Evolutionary conservation across 37 sponge, comb jelly and placozoan species (phyloP), one percentile per base, ranked within the genome.

Genomic region (Lycopodina hypogea): DNA sequence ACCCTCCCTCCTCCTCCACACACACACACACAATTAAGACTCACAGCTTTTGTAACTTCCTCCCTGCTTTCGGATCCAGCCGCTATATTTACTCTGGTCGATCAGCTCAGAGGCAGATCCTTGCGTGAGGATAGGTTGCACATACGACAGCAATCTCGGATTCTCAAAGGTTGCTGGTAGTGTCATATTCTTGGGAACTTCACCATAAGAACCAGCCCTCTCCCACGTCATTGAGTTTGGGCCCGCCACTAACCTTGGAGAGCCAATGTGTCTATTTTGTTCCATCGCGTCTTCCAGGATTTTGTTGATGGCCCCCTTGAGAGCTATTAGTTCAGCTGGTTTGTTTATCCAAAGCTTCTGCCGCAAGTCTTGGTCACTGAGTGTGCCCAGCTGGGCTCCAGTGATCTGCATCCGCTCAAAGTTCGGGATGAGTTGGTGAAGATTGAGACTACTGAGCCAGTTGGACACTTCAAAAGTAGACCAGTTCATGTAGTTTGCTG

Each of bases 11-110:
- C 69, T 8, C 69, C 35, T 37, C 35, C 69, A 29, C 69, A 29
- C 69, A 30, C 69, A 68, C 69, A 70, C 40, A 40, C 71, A 70
- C 42, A 38, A 14, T 24, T 17, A 6, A 23, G 29, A 93, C 94
- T 93, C 52, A 93, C 94, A 93, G 57, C 36, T 93, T 40, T 78
- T 89, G 78, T 83, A 58, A 0, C 79, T 78, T 26, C 94, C 94
- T 30, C 94, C 94, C 45, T 86, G 92, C 58, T 93, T 93, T 21
- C 80, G 61, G 26, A 93, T 89, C 91, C 91, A 89, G 19, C 94
- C 94, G 65, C 90, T 85, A 74, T 83, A 80, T 4, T 71, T 71
- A 19, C 78, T 40, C 30, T 83, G 78, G 26, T 87, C 82, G 42
- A 91, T 23, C 56, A 88, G 58, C 39, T 83, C 69, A 40, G 48